Evolutionary conservation across 64 coral and sea anemone species (phyloP), one percentile per base, ranked within the genome.

Genomic region (Catalaphyllia jardinei): DNA sequence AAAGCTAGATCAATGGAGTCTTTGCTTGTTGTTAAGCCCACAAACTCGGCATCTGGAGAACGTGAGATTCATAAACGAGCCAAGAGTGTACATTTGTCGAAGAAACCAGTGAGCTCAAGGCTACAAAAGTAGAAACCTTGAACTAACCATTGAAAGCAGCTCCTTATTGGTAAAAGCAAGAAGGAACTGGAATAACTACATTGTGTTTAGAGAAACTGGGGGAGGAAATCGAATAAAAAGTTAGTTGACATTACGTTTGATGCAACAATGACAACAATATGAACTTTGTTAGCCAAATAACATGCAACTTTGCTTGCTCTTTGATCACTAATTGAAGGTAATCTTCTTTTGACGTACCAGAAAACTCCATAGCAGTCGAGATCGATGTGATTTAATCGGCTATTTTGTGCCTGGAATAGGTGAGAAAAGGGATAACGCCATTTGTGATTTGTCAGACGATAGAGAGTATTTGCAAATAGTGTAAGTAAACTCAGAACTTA

Each of bases 1-100:
- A 93, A 89, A 31, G 71, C 57, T 18, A 93, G 89, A 51, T 93
- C 92, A 33, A 80, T 89, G 67, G 92, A 93, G 4, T 54, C 17
- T 39, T 77, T 89, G 59, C 20, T 31, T 1, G 35, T 85, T 20
- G 22, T n/a, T 20, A 85, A 39, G n/a, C 33, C 81, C 1, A 16
- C 11, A 85, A 71, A 63, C 15, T 29, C 33, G 9, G 1, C 55
- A 4, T 51, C 62, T 25, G 39, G 62, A 29, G 63, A 28, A 71
- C 4, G 81, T 22, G 81, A 42, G 14, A 4, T 65, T 65, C 59
- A 19, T 8, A 33, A 65, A n/a, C 62, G 81, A 22, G 33, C 63
- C 31, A 29, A 50, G 24, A 71, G 20, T 50, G 62, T 50, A 5
- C 33, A 85, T 24, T 71, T 42, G 22, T 35, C 14, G 19, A 50